These are phyloP conservation scores for Dilophus febrilis DNA, from an alignment of 2,888 invertebrate species.

Conservation along the genomic window DNA sequence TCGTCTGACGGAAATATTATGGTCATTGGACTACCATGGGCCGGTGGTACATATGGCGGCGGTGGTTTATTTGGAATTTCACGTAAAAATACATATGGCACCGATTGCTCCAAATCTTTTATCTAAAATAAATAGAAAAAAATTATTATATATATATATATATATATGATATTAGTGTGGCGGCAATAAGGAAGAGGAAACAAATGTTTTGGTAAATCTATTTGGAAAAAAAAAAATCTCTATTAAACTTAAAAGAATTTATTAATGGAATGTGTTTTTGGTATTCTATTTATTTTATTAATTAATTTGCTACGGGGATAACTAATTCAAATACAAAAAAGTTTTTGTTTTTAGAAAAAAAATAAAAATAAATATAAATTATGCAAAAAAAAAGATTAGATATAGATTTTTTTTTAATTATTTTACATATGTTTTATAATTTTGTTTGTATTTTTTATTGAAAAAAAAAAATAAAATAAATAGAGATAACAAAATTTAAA, in stretches of 20 bases:
- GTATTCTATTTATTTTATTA: neutral
- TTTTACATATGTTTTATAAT: no score
- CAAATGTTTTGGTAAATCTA: neutral
- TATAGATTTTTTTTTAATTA: no score
- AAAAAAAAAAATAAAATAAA: no score
- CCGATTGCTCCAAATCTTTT: constrained; percentile 37
- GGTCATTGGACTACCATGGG: constrained; percentile 26
- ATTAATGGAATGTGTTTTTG: neutral
- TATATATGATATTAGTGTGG: no score
- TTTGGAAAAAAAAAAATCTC: neutral
- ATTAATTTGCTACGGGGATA: neutral
- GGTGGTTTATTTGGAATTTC: constrained; percentile 61
- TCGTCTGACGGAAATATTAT: constrained; percentile 23
- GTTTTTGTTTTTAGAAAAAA: no score
- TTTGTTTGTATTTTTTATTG: no score
- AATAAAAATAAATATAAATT: no score
- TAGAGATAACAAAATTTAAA: no score
- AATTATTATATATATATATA: neutral
- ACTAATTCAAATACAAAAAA: no score
- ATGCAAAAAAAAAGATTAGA: no score
- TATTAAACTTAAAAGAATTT: neutral
- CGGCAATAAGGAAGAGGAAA: no score
- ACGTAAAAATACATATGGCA: constrained; percentile 34
- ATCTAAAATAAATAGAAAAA: constrained; percentile 37
- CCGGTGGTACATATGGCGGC: constrained; percentile 54